phyloP scores from a whole-genome alignment of 2,113 vertebrate species.

The Oryctolagus cuniculus region mOryCun1.1 NC_091441.1:85736001-85736500 shows the following conservation, averaged over 20 bases:
- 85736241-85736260: not conserved
- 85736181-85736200: not conserved
- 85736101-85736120: too few relatives aligned
- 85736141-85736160: not conserved
- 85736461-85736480: not conserved
- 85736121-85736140: not conserved
- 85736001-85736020: not conserved
- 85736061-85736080: not conserved
- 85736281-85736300: not conserved
- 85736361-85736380: not conserved
- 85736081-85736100: not conserved
- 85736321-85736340: not conserved
- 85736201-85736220: not conserved
- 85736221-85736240: not conserved
- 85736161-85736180: not conserved
- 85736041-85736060: not conserved
- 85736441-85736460: not conserved
- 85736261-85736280: accelerated
- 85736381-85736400: not conserved
- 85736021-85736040: not conserved
- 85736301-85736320: not conserved
- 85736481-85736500: not conserved
- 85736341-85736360: not conserved
- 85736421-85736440: not conserved
- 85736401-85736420: not conserved